Conservation (phyloP, 1,140 invertebrate genomes). For the Leptoteleia sp. region DNA sequence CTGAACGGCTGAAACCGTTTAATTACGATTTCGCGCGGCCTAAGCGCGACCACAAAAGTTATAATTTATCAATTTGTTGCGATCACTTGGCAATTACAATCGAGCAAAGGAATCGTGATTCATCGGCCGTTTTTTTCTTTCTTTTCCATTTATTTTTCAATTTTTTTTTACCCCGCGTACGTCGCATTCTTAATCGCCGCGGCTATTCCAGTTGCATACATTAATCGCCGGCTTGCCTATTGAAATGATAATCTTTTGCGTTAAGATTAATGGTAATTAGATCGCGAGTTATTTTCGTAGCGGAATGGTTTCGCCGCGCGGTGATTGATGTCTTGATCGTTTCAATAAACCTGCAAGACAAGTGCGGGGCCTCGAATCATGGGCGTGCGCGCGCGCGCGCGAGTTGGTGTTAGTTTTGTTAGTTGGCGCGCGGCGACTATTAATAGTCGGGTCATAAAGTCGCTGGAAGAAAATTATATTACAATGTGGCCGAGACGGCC, state of each 20-base stretch:
- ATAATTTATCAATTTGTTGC: conserved; percentile 31
- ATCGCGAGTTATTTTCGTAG: conserved; percentile 58
- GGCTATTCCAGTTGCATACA: conserved; percentile 44
- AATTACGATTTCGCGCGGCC: conserved; percentile 31
- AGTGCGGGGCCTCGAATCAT: conserved; percentile 49
- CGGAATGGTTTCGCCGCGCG: conserved; percentile 23
- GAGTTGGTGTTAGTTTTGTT: conserved; percentile 45
- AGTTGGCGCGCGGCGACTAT: conserved; percentile 51
- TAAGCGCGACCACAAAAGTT: conserved; percentile 16
- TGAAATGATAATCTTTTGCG: conserved; percentile 57
- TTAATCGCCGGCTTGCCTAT: conserved; percentile 40
- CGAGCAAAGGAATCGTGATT: conserved; percentile 28
- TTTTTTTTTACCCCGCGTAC: not conserved
- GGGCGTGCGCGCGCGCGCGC: too few species aligned
- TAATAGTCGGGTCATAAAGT: conserved; percentile 67
- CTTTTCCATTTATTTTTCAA: not conserved
- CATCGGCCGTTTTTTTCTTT: conserved; percentile 18
- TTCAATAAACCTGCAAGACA: conserved; percentile 61
- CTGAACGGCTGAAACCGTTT: conserved; percentile 20
- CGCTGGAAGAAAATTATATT: conserved; percentile 66
- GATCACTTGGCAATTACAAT: conserved; percentile 46
- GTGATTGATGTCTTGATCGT: conserved; percentile 64
- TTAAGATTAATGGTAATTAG: conserved; percentile 62
- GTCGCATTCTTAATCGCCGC: conserved; percentile 19
- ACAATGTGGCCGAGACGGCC: conserved; percentile 52